Conservation (phyloP, 2,888 invertebrate genomes). For the Stenoptilia bipunctidactyla region DNA sequence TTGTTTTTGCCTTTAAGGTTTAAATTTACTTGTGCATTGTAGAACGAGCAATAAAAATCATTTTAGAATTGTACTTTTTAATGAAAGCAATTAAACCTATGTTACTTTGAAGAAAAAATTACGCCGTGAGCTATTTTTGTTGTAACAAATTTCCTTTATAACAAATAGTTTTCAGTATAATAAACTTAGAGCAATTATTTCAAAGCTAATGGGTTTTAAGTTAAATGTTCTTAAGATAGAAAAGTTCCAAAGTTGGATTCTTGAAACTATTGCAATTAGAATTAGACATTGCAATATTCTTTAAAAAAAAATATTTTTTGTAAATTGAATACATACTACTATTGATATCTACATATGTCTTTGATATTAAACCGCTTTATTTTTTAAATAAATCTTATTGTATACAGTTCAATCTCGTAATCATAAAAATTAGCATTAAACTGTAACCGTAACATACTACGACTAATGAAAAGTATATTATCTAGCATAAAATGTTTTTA, state of each 20-base stretch:
- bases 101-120: not conserved
- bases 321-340: too few species aligned
- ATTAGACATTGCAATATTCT: too few species aligned
- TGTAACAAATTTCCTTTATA: not conserved
- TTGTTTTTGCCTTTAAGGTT: too few species aligned
- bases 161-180: not conserved
- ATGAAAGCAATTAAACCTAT: not conserved
- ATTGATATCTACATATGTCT: too few species aligned
- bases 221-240: too few species aligned
- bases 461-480: conserved; percentile 65
- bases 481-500: conserved; percentile 63
- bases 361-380: too few species aligned
- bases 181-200: conserved; percentile 1
- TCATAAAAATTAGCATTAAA: conserved; percentile 39
- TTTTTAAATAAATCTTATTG: too few species aligned
- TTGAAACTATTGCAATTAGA: too few species aligned
- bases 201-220: conserved; percentile 26
- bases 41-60: not conserved
- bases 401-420: too few species aligned
- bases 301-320: too few species aligned
- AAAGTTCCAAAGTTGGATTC: too few species aligned
- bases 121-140: not conserved
- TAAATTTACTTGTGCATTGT: not conserved
- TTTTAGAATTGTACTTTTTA: not conserved
- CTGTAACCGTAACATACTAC: conserved; percentile 44